These are phyloP conservation scores for Ophonus ardosiacus DNA, from an alignment of 2,888 invertebrate genomes.

Conservation along the genomic window DNA sequence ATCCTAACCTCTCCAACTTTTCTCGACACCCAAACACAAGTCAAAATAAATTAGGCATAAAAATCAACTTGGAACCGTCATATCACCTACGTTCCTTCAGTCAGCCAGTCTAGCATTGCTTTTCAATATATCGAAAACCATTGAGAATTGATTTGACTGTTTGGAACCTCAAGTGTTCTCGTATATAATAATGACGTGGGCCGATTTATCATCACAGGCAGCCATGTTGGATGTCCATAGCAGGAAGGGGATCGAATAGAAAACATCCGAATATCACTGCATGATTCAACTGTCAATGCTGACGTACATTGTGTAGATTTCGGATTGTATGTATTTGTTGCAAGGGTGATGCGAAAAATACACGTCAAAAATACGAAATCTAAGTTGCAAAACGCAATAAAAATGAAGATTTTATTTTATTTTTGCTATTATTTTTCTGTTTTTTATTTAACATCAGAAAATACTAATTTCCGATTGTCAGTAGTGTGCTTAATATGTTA, in stretches of 20 bases:
- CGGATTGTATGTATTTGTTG: not conserved
- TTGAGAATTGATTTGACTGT: constrained; percentile 24
- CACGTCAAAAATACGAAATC: not conserved
- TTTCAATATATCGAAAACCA: not conserved
- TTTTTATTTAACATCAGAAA: too few relatives aligned
- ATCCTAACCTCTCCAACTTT: constrained; percentile 6
- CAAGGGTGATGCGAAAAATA: not conserved
- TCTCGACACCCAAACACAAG: constrained; percentile 37
- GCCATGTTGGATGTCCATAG: constrained; percentile 38
- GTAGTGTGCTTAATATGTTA: too few relatives aligned
- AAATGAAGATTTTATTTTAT: too few relatives aligned
- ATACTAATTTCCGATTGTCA: too few relatives aligned
- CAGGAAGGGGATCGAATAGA: constrained; percentile 7
- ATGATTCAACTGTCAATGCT: not conserved
- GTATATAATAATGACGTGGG: constrained; percentile 58
- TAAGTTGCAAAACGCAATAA: not conserved
- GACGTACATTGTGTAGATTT: not conserved
- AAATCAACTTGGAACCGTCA: constrained; percentile 57
- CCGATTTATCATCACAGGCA: constrained; percentile 58
- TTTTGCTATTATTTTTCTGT: too few relatives aligned
- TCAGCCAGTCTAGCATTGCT: not conserved
- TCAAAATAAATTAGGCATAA: constrained; percentile 61
- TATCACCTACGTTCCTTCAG: constrained; percentile 32
- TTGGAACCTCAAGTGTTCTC: constrained; percentile 51
- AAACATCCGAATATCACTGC: not conserved